Base-by-base conservation (phyloP, 2,797 vertebrate genomes). In the Sebastes jordani region DNA sequence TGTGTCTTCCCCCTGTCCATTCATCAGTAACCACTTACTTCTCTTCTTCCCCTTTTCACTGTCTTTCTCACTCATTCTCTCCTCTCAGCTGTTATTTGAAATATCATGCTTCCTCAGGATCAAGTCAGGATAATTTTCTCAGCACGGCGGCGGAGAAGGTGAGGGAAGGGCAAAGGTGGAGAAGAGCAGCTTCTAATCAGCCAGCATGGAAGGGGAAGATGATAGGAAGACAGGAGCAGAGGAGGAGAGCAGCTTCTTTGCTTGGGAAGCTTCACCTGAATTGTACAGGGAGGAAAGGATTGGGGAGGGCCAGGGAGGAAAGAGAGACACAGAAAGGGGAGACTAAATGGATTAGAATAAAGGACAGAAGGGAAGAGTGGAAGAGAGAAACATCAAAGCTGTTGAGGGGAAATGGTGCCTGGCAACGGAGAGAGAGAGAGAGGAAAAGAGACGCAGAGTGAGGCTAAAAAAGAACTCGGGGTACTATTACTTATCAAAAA, bases 311-410 rank as follows among this genome's bases (percentile, higher is more conserved):
- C 49, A 63, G 61, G 58, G 70, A 87, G 68, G 69, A 69, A 73
- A 78, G 85, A 78, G 64, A 87, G 83, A 87, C 70, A 80, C 76
- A 86, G 78, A 78, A 85, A 71, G 52, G 79, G 76, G 81, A 85
- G 81, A 88, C 86, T 89, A 90, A 92, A 76, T 89, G 88, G 92
- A 93, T 93, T 90, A 91, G 83, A 92, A 85, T 80, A 86, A 83
- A 92, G 88, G 83, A 93, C 78, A 83, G 78, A 74, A 84, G 64
- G 68, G 76, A 90, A 85, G 84, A 59, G 79, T 32, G 64, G 81
- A 78, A 75, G 74, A 84, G 82, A 81, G 84, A 88, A 91, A 90
- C 92, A 92, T 93, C 91, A 92, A 91, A 92, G 93, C 81, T 78
- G 64, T 58, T 74, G 69, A 85, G 75, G 75, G 69, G 70, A 89